Conservation (phyloP, 2,113 vertebrate species). For the Collichthys lucidus region DNA sequence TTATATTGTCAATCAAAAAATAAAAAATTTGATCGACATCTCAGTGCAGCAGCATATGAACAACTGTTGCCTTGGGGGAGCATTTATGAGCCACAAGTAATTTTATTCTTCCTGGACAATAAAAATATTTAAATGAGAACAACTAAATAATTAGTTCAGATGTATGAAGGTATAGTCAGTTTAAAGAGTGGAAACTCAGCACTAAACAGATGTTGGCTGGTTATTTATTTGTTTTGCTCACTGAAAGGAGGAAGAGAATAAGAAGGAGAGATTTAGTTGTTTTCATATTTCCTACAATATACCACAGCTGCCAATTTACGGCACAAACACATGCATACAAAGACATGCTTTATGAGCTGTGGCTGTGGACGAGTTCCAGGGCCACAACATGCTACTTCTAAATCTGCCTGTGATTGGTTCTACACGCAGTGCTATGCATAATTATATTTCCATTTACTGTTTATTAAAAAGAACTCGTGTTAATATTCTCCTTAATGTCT, state of each 20-base stretch:
- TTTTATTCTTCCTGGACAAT: not conserved
- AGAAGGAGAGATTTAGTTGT: not conserved
- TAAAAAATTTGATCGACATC: not conserved
- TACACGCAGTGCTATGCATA: too few relatives aligned
- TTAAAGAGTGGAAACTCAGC: not conserved
- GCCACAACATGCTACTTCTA: too few relatives aligned
- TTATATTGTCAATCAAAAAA: not conserved
- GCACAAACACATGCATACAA: too few relatives aligned
- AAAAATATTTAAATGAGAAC: not conserved
- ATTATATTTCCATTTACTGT: too few relatives aligned
- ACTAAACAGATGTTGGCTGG: too few relatives aligned
- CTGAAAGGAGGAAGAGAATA: not conserved
- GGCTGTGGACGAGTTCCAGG: too few relatives aligned
- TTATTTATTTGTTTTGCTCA: not conserved
- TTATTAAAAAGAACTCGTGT: too few relatives aligned
- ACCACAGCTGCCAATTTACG: too few relatives aligned
- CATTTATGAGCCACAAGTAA: not conserved
- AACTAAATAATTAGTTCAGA: not conserved
- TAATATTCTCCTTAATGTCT: too few relatives aligned
- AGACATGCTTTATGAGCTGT: too few relatives aligned
- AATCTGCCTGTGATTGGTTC: too few relatives aligned
- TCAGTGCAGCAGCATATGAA: not conserved
- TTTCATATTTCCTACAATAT: not conserved
- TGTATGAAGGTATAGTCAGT: not conserved
- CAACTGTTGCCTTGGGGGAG: not conserved